Base-by-base conservation (phyloP, 2,113 vertebrate species). In the Blennius ocellaris region DNA sequence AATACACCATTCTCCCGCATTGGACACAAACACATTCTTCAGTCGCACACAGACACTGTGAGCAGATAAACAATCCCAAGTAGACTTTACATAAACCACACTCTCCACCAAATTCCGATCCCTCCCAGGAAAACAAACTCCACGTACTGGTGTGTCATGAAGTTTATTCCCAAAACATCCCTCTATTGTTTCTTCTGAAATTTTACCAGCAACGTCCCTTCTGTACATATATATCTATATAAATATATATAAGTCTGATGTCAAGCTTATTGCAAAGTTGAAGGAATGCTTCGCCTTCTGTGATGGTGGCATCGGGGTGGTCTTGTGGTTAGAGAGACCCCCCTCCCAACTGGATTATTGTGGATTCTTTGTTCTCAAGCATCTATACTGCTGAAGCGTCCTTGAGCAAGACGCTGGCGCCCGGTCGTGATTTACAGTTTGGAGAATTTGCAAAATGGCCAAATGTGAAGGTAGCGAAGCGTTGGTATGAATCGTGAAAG, bases 161-260 rank as follows among this genome's bases (percentile, higher is more conserved):
- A 62, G 71, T 87, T 79, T 65, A 82, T 73, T 76, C 80, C 77
- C 58, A 70, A 72, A 87, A 86, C 61, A 86, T 65, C 21, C 50
- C 8, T 51, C 64, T 6, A 57, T 83, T 76, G 79, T 84, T 79
- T 64, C 58, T 59, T 67, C 43, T 53, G n/a, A 10, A 37, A 11
- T 39, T 73, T 74, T 57, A 44, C 30, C 21, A 57, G 49, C 62
- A 57, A 43, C 17, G 47, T 55, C 41, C 48, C 73, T 60, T 59
- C 64, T 62, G 14, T 30, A 52, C 53, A 47, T 40, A 47, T 5
- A 48, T 58, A 66, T 60, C 53, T 59, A 47, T 5, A 48, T 58
- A 66, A 63, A 57, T 59, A 47, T 40, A 47, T 5, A 48, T 58
- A 66, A 60, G 54, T 59, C 54, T 15, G 52, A 65, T 84, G 70